Percentiles rank a stretch among this genome's conserved stretches.
phyloP scores from a whole-genome alignment of 2,888 invertebrate genomes.

The Gymnoscelis rufifasciata region DNA sequence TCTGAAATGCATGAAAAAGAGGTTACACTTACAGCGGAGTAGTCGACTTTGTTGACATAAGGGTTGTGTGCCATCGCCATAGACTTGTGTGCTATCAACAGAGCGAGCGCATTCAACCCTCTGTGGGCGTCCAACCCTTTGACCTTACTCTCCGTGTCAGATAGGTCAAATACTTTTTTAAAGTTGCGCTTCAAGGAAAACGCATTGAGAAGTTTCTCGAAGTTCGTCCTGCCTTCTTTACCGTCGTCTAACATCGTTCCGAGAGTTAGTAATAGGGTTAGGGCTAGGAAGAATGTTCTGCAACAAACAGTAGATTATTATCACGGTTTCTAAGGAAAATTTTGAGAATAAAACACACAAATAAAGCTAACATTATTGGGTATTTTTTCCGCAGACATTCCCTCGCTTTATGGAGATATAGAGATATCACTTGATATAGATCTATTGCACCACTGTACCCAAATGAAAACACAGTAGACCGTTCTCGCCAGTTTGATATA shows the following conservation, averaged over 20 bases:
- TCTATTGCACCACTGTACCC: background rate
- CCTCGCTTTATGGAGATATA: too few species aligned
- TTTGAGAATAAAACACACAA: too few species aligned
- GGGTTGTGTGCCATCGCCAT: slow-evolving; percentile 80
- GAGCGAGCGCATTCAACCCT: slow-evolving; percentile 74
- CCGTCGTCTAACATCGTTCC: slow-evolving; percentile 68
- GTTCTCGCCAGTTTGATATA: too few species aligned
- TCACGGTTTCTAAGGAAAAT: too few species aligned
- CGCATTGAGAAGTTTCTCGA: slow-evolving; percentile 69
- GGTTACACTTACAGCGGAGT: slow-evolving; percentile 67
- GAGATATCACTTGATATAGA: too few species aligned
- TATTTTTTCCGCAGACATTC: too few species aligned
- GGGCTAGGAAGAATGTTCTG: slow-evolving; percentile 69
- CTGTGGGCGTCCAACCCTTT: slow-evolving; percentile 76
- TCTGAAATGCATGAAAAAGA: too few species aligned
- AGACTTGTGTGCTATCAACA: slow-evolving; percentile 78
- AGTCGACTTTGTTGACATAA: slow-evolving; percentile 76
- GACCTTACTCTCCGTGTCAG: slow-evolving; percentile 59
- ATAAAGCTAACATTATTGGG: too few species aligned
- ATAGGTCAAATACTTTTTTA: slow-evolving; percentile 61
- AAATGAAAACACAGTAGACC: background rate
- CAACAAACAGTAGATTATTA: slow-evolving; percentile 21
- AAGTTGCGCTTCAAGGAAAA: slow-evolving; percentile 75
- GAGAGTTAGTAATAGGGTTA: slow-evolving; percentile 56
- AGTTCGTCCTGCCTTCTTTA: slow-evolving; percentile 63